A percentile compares a stretch with the other conserved stretches of the same genome.
These are phyloP conservation scores for Sminthurides aquaticus DNA, from an alignment of 2,888 invertebrate genomes.

Conservation along the genomic window DNA sequence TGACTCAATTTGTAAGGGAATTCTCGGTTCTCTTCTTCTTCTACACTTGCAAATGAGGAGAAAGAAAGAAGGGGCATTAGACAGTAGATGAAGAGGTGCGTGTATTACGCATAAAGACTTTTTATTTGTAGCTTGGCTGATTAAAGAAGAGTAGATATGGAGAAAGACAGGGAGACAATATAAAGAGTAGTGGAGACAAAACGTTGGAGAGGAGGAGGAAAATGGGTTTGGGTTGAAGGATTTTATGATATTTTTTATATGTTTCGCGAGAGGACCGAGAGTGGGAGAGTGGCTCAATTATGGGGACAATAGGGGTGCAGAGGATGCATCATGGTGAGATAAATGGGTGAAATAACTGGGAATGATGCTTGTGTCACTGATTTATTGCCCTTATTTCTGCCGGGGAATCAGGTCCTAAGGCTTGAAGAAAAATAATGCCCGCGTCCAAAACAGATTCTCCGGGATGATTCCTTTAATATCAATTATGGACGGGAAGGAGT, in stretches of 20 bases:
- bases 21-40: too few relatives aligned
- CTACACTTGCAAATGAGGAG: too few relatives aligned
- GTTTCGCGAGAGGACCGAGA: not conserved
- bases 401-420: not conserved
- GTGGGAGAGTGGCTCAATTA: not conserved
- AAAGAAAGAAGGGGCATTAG: too few relatives aligned
- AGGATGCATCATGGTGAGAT: slow-evolving; percentile 4
- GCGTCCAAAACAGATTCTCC: not conserved
- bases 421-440: not conserved
- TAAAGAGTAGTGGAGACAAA: too few relatives aligned
- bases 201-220: not conserved
- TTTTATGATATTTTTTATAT: not conserved
- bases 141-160: too few relatives aligned
- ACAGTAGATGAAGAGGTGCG: too few relatives aligned
- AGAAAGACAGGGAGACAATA: too few relatives aligned
- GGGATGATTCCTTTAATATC: not conserved
- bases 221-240: not conserved
- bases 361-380: slow-evolving; percentile 9
- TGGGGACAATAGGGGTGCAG: slow-evolving; percentile 2
- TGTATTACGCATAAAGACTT: too few relatives aligned
- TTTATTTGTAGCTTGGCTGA: too few relatives aligned
- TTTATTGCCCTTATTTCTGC: slow-evolving; percentile 4
- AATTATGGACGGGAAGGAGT: too few relatives aligned
- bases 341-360: slow-evolving; percentile 7
- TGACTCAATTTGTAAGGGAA: too few relatives aligned